These are phyloP conservation scores for Agrochola circellaris DNA, from an alignment of 2,888 invertebrate species.

Conservation along the genomic window DNA sequence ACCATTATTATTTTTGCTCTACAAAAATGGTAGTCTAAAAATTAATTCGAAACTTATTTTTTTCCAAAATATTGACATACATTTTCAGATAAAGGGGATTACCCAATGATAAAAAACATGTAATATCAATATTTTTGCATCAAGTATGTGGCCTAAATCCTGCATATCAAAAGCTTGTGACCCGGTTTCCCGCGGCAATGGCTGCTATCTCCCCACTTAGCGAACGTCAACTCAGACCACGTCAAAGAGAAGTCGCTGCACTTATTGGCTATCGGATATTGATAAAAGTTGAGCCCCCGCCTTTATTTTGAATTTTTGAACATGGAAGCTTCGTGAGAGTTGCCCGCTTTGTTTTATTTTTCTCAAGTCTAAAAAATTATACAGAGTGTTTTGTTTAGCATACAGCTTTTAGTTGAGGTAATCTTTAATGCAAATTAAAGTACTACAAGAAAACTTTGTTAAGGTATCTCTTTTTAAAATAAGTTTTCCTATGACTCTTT, in stretches of 20 bases:
- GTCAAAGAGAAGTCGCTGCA: conserved; percentile 68
- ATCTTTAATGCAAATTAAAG: neutral
- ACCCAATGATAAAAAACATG: conserved; percentile 40
- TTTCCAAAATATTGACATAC: neutral
- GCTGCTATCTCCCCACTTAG: conserved; percentile 74
- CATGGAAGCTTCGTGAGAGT: neutral
- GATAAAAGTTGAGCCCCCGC: conserved; percentile 45
- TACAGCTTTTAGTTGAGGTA: neutral
- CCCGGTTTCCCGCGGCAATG: conserved; percentile 71
- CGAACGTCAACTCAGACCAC: conserved; percentile 53
- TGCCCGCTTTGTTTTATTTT: neutral
- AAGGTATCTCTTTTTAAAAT: neutral
- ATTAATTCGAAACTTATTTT: neutral
- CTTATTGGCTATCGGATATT: conserved; percentile 70
- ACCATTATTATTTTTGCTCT: neutral
- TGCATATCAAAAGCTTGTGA: conserved; percentile 69
- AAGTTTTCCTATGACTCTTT: neutral
- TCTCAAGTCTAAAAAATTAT: neutral
- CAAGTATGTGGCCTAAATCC: conserved; percentile 66
- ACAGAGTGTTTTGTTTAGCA: neutral
- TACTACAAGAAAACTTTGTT: neutral
- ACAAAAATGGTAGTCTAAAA: neutral
- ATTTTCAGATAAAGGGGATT: conserved; percentile 31
- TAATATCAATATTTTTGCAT: conserved; percentile 49
- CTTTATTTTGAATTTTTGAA: conserved; percentile 27